phyloP scores from a whole-genome alignment of 2,888 invertebrate genomes.

The Cantharis nigra region DNA sequence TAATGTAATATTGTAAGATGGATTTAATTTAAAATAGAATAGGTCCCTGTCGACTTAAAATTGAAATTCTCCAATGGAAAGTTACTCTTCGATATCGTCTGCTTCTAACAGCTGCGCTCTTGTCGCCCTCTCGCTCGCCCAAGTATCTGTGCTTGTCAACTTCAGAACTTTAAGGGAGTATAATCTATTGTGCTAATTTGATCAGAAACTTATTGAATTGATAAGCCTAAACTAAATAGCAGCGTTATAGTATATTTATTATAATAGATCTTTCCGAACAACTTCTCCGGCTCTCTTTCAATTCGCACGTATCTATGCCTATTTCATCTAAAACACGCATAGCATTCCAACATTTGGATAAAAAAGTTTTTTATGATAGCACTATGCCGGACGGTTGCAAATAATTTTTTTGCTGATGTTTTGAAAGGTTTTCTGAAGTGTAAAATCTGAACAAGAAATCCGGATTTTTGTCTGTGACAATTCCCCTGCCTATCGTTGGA shows the following conservation, averaged over 20 bases:
- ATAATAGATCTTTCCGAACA: background rate
- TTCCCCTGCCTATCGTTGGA: background rate
- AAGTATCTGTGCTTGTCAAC: slow-evolving; percentile 13
- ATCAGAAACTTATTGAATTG: slow-evolving; percentile 5
- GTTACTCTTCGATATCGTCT: slow-evolving; percentile 18
- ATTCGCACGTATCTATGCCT: background rate
- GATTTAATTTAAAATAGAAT: slow-evolving; percentile 27
- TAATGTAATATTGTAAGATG: slow-evolving; percentile 26
- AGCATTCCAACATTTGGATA: background rate
- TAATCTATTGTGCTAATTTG: slow-evolving; percentile 14
- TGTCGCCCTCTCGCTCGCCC: background rate
- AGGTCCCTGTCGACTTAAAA: slow-evolving; percentile 23
- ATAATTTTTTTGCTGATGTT: background rate
- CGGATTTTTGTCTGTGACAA: background rate
- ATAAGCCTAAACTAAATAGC: background rate
- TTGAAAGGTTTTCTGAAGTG: background rate
- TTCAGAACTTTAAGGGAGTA: slow-evolving; percentile 8
- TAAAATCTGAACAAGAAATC: background rate
- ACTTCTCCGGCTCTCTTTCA: background rate
- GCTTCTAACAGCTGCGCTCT: slow-evolving; percentile 16
- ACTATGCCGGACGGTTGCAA: background rate
- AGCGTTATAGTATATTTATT: background rate
- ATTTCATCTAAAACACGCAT: background rate
- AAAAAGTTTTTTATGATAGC: background rate
- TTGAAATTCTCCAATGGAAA: slow-evolving; percentile 24